Percentiles rank a stretch among this genome's conserved stretches.
phyloP scores from a whole-genome alignment of 1,140 invertebrate species.

The Hirudo medicinalis region DNA sequence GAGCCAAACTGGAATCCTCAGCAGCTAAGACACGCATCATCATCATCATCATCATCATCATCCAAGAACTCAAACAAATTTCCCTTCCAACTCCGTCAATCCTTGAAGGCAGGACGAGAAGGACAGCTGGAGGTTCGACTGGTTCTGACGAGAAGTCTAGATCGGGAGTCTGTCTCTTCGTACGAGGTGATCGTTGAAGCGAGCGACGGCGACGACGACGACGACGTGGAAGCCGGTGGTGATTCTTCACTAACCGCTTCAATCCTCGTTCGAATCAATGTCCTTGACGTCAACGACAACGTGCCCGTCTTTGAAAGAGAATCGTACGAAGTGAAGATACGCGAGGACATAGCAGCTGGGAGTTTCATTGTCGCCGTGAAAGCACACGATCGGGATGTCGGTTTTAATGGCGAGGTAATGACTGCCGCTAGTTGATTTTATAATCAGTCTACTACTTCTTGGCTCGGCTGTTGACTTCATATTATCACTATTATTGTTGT shows the following conservation, averaged over 20 bases:
- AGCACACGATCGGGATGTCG: constrained; percentile 19
- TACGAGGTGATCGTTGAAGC: constrained; percentile 15
- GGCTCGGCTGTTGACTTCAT: too few relatives aligned
- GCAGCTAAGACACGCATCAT: neutral
- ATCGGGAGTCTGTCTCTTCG: constrained; percentile 12
- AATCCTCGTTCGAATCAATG: constrained; percentile 15
- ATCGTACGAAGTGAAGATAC: constrained; percentile 15
- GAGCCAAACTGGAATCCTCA: neutral
- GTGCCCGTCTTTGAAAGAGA: constrained; percentile 14
- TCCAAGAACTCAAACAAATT: neutral
- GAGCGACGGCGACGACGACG: constrained; percentile 9
- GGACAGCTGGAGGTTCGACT: constrained; percentile 11
- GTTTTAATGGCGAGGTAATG: constrained; percentile 3
- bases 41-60: constrained; percentile 6
- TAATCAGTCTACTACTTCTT: too few relatives aligned
- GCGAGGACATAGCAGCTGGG: constrained; percentile 11
- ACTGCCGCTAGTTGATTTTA: too few relatives aligned
- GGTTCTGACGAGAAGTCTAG: constrained; percentile 20
- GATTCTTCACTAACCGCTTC: constrained; percentile 11
- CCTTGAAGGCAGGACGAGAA: neutral
- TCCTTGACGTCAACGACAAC: constrained; percentile 23
- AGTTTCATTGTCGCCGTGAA: constrained; percentile 16
- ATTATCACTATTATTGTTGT: neutral
- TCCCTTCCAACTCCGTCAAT: neutral
- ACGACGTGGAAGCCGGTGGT: neutral